Conservation (phyloP, 2,797 vertebrate species). For the Coregonus sp. region DNA sequence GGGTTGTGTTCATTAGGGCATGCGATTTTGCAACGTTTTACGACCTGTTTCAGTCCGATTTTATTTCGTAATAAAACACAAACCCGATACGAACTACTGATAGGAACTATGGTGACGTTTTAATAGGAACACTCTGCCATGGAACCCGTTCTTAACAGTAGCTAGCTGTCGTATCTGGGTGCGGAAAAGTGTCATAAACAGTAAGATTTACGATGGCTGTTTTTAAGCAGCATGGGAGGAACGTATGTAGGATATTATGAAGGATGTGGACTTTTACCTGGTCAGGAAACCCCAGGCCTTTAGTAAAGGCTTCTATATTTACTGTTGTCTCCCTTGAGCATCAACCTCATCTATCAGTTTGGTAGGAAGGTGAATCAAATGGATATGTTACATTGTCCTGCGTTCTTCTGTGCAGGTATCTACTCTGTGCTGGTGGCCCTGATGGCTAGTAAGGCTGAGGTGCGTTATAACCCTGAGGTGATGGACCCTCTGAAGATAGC, state of each 20-base stretch:
- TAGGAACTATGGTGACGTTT: neutral
- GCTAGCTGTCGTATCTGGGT: too few species aligned
- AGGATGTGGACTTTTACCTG: neutral
- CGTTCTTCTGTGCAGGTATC: slow-evolving; percentile 77
- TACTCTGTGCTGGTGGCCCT: slow-evolving; percentile 91
- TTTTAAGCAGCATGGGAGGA: neutral
- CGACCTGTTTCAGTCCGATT: too few species aligned
- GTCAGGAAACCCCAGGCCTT: neutral
- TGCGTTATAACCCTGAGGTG: slow-evolving; percentile 86
- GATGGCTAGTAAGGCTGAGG: slow-evolving; percentile 97
- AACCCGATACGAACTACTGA: neutral
- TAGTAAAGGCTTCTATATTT: neutral
- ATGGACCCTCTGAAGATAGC: slow-evolving; percentile 84
- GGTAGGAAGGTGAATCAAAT: too few species aligned
- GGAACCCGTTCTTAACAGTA: too few species aligned
- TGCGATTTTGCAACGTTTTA: too few species aligned
- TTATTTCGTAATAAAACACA: too few species aligned
- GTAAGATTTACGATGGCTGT: neutral
- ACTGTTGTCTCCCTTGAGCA: neutral
- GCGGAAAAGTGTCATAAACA: neutral
- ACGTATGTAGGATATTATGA: neutral
- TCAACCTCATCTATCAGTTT: neutral
- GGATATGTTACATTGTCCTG: slow-evolving; percentile 1
- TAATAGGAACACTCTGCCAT: neutral
- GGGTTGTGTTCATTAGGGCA: too few species aligned